These are phyloP conservation scores for Melinopterus prodromus DNA, from an alignment of 2,888 invertebrate species.

Conservation along the genomic window DNA sequence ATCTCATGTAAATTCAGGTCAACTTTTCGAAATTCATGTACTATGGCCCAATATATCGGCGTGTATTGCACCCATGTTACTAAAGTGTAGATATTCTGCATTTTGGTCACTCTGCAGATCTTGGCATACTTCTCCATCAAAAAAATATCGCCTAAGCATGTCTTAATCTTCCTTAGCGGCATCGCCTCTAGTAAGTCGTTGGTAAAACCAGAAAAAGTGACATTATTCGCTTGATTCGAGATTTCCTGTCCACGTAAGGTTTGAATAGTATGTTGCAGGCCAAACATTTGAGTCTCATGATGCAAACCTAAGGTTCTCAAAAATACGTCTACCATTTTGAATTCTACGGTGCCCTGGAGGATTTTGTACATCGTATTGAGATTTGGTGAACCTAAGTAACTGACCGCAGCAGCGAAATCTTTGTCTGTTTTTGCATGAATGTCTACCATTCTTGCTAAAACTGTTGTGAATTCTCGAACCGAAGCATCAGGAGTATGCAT, in stretches of 20 bases:
- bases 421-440: background rate
- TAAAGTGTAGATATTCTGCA: background rate
- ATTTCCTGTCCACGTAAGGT: background rate
- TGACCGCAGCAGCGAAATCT: background rate
- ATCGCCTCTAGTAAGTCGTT: constrained; percentile 4
- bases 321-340: constrained; percentile 15
- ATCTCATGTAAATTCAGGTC: constrained; percentile 15
- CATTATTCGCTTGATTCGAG: background rate
- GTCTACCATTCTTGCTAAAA: background rate
- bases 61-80: constrained; percentile 11
- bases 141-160: constrained; percentile 1
- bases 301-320: background rate
- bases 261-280: background rate
- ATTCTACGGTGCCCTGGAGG: constrained; percentile 5
- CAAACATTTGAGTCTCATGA: background rate
- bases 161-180: background rate
- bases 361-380: background rate
- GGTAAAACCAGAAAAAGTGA: constrained; percentile 5
- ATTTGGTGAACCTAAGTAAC: background rate
- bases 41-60: constrained; percentile 11
- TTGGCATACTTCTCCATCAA: background rate
- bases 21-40: constrained; percentile 10
- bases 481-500: background rate
- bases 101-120: constrained; percentile 8
- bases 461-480: background rate